A percentile compares a stretch with the other conserved stretches of the same genome.
Conservation (phyloP, 2,888 invertebrate genomes). For the Lepetodrilus schrolli region DNA sequence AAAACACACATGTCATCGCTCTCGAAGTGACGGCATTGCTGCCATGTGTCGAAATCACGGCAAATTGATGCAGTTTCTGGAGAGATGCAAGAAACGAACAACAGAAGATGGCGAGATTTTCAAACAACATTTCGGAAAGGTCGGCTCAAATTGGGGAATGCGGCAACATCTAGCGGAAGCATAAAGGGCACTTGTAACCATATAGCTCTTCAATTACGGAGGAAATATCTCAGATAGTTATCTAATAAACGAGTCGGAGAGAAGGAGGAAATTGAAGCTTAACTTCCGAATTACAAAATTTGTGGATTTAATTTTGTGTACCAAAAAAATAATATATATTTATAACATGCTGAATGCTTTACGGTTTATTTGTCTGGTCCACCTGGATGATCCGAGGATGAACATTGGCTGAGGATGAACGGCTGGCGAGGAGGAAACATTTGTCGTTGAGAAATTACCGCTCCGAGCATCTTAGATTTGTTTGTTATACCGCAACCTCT, state of each 20-base stretch:
- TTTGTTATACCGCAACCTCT: too few relatives aligned
- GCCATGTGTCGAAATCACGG: not conserved
- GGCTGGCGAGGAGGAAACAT: too few relatives aligned
- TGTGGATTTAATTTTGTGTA: not conserved
- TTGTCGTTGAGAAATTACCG: too few relatives aligned
- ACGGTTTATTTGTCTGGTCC: too few relatives aligned
- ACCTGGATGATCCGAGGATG: too few relatives aligned
- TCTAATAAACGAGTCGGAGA: not conserved
- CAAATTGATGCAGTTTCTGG: not conserved
- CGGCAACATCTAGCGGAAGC: not conserved
- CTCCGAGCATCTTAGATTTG: too few relatives aligned
- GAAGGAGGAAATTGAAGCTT: not conserved
- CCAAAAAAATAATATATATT: too few relatives aligned
- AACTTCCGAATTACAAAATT: not conserved
- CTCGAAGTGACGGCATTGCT: not conserved
- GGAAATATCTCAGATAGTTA: conserved; percentile 19
- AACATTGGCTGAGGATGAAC: too few relatives aligned
- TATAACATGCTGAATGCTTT: too few relatives aligned
- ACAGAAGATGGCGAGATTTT: not conserved
- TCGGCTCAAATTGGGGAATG: not conserved
- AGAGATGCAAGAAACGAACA: not conserved
- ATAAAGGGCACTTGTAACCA: not conserved
- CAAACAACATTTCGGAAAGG: not conserved
- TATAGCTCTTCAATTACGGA: conserved; percentile 18
- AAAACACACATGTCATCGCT: conserved; percentile 17